Conservation (phyloP, 2,888 invertebrate genomes). For the Dermolepida albohirtum region DNA sequence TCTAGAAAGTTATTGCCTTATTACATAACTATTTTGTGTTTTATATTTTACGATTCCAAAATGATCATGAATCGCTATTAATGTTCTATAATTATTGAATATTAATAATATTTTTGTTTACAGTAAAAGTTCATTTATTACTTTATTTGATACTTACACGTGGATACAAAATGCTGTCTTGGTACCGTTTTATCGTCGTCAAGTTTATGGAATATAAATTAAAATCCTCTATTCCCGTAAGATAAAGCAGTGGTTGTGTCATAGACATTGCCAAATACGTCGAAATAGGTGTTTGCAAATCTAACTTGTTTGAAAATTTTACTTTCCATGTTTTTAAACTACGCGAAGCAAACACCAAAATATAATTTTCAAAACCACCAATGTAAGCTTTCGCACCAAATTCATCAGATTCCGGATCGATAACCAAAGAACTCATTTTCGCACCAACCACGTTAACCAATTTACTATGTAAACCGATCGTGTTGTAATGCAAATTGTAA, state of each 20-base stretch:
- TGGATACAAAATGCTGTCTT: constrained; percentile 19
- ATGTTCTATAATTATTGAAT: too few relatives aligned
- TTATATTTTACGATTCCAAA: too few relatives aligned
- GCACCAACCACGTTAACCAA: constrained; percentile 52
- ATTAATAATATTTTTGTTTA: too few relatives aligned
- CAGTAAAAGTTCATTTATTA: too few relatives aligned
- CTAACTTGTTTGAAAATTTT: constrained; percentile 49
- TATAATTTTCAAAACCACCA: constrained; percentile 56
- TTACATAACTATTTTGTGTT: too few relatives aligned
- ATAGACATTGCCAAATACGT: constrained; percentile 60
- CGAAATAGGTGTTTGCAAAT: constrained; percentile 49
- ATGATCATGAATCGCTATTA: too few relatives aligned
- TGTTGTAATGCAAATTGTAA: constrained; percentile 61
- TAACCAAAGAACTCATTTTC: constrained; percentile 56
- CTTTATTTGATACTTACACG: constrained; percentile 5
- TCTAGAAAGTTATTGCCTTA: too few relatives aligned
- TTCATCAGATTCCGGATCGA: constrained; percentile 55
- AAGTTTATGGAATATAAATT: constrained; percentile 60
- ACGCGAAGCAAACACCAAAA: constrained; percentile 56
- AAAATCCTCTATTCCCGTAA: constrained; percentile 56
- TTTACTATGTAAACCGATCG: constrained; percentile 42
- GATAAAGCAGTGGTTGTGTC: constrained; percentile 57
- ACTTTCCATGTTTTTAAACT: constrained; percentile 60
- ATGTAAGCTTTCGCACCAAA: constrained; percentile 61
- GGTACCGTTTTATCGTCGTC: constrained; percentile 9